Percentiles rank a stretch among this genome's conserved stretches.
phyloP scores from a whole-genome alignment of 2,797 vertebrate genomes.

The Pipistrellus nathusii region DNA sequence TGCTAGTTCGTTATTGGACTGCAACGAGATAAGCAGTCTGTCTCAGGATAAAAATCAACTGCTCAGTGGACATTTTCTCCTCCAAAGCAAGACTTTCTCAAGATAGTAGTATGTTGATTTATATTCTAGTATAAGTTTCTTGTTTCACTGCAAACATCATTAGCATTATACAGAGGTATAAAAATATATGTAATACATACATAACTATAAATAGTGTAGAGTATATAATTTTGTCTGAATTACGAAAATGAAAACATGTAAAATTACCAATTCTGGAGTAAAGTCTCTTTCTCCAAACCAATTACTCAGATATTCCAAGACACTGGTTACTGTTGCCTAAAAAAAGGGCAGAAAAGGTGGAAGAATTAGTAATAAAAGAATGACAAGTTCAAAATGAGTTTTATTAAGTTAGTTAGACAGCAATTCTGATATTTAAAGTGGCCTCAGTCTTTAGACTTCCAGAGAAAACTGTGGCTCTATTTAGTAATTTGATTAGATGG shows the following conservation, averaged over 20 bases:
- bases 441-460: constrained; percentile 4
- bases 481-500: constrained; percentile 27
- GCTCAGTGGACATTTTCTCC: background rate
- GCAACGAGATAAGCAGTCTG: background rate
- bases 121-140: background rate
- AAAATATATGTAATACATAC: background rate
- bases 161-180: background rate
- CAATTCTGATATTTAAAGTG: constrained; percentile 37
- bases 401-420: constrained; percentile 43
- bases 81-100: constrained; percentile 24
- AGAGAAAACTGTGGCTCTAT: constrained; percentile 24
- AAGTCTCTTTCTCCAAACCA: constrained; percentile 96
- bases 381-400: background rate
- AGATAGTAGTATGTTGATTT: constrained; percentile 31
- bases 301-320: constrained; percentile 94
- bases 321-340: constrained; percentile 93
- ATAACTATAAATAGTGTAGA: background rate
- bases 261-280: constrained; percentile 91
- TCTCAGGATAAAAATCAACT: constrained; percentile 29
- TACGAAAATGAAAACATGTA: constrained; percentile 75
- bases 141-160: background rate
- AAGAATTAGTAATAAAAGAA: constrained; percentile 64
- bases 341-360: background rate
- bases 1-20: background rate
- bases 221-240: constrained; percentile 20